Conservation (phyloP, 2,113 vertebrate species). For the Tricholaema leucomelas region DNA sequence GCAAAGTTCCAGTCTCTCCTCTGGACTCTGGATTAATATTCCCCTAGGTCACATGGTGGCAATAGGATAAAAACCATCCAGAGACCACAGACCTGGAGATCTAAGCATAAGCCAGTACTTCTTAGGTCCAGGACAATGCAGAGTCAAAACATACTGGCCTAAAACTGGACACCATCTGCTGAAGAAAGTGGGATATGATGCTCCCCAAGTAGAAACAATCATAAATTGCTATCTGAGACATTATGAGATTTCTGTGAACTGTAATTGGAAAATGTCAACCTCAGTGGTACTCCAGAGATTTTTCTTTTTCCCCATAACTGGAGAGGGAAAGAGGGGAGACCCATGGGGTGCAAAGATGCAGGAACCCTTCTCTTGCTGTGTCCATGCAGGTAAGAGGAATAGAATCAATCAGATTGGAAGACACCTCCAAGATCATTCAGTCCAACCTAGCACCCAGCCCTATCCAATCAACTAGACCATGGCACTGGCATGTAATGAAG, state of each 20-base stretch:
- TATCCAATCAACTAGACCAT: too few relatives aligned
- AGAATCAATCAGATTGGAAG: too few relatives aligned
- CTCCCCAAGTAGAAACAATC: neutral
- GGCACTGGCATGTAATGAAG: neutral
- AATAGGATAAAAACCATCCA: neutral
- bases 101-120: neutral
- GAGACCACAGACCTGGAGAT: neutral
- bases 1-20: neutral
- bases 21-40: neutral
- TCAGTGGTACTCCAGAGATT: neutral
- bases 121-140: neutral
- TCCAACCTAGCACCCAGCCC: too few relatives aligned
- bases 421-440: too few relatives aligned
- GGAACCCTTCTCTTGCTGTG: neutral
- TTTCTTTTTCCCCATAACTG: neutral
- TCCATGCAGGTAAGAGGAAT: neutral
- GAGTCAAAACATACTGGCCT: neutral
- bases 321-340: neutral
- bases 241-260: neutral
- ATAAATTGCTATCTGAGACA: neutral
- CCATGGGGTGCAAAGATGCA: rapidly evolving
- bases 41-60: neutral
- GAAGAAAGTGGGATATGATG: neutral
- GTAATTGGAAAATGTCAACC: neutral
- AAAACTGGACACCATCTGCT: neutral